Percentiles rank a stretch among this genome's conserved stretches.
Conservation (phyloP, 2,113 vertebrate genomes). For the Canis aureus region DNA sequence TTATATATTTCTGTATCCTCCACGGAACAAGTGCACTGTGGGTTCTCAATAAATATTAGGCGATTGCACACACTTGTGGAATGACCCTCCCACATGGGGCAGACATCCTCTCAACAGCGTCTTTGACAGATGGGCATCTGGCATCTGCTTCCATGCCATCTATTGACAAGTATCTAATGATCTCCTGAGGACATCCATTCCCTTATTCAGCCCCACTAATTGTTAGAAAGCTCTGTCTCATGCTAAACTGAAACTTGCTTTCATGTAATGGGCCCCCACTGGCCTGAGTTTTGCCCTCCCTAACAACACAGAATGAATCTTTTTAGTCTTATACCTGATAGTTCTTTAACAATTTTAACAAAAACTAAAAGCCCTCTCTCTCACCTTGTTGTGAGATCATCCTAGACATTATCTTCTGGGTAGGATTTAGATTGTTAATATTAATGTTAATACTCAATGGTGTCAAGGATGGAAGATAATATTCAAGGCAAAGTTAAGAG, state of each 20-base stretch:
- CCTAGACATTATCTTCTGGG: not conserved
- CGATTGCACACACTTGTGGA: slow-evolving; percentile 15
- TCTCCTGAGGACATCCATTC: slow-evolving; percentile 49
- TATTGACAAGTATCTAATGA: slow-evolving; percentile 71
- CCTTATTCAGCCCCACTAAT: not conserved
- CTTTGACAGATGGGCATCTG: slow-evolving; percentile 65
- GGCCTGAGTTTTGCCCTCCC: not conserved
- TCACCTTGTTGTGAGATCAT: not conserved
- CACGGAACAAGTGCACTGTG: not conserved
- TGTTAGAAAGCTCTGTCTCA: slow-evolving; percentile 52
- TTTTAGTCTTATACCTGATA: not conserved
- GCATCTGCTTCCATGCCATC: slow-evolving; percentile 37
- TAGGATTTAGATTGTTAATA: slow-evolving; percentile 35
- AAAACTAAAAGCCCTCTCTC: not conserved
- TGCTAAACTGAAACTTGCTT: slow-evolving; percentile 40
- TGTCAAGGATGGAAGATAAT: not conserved
- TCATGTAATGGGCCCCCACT: not conserved
- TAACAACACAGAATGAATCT: slow-evolving; percentile 41
- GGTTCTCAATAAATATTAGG: slow-evolving; percentile 4
- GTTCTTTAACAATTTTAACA: not conserved
- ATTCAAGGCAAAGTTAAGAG: not conserved
- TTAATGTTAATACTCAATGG: not conserved
- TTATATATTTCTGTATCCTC: not conserved
- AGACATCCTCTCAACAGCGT: slow-evolving; percentile 8
- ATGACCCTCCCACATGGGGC: not conserved